phyloP scores from a whole-genome alignment of 2,888 invertebrate genomes.

The Andrena fulva region DNA sequence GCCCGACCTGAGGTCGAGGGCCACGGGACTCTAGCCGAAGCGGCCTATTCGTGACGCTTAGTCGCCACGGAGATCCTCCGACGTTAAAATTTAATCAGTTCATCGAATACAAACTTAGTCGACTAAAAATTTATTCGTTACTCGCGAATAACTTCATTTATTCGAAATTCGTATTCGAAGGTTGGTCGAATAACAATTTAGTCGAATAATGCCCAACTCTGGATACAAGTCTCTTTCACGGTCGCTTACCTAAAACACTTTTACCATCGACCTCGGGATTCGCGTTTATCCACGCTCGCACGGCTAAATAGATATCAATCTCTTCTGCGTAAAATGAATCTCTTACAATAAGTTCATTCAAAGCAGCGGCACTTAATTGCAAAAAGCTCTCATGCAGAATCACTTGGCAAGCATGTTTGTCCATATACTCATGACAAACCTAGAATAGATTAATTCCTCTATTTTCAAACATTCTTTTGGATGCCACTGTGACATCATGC shows the following conservation, averaged over 20 bases:
- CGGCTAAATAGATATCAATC: conserved; percentile 96
- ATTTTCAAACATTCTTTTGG: conserved; percentile 27
- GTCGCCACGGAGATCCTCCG: too few relatives aligned
- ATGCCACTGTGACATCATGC: neutral
- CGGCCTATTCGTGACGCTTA: too few relatives aligned
- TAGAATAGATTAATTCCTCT: conserved; percentile 75
- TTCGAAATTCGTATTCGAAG: too few relatives aligned
- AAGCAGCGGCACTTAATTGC: conserved; percentile 92
- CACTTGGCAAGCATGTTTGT: conserved; percentile 94
- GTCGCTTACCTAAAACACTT: conserved; percentile 76
- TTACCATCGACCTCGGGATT: conserved; percentile 88
- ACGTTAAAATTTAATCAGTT: too few relatives aligned
- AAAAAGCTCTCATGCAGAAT: conserved; percentile 94
- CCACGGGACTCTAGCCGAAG: too few relatives aligned
- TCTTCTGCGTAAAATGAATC: conserved; percentile 99
- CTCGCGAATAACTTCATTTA: too few relatives aligned
- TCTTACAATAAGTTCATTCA: conserved; percentile 93
- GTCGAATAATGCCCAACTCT: too few relatives aligned
- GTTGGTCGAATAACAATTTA: too few relatives aligned
- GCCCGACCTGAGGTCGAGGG: too few relatives aligned
- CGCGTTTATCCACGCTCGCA: conserved; percentile 93
- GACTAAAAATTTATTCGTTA: too few relatives aligned
- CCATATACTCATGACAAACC: conserved; percentile 96
- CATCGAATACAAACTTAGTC: too few relatives aligned
- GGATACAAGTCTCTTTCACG: neutral